phyloP scores from a whole-genome alignment of 2,113 vertebrate species.

The Erinaceus europaeus region DNA sequence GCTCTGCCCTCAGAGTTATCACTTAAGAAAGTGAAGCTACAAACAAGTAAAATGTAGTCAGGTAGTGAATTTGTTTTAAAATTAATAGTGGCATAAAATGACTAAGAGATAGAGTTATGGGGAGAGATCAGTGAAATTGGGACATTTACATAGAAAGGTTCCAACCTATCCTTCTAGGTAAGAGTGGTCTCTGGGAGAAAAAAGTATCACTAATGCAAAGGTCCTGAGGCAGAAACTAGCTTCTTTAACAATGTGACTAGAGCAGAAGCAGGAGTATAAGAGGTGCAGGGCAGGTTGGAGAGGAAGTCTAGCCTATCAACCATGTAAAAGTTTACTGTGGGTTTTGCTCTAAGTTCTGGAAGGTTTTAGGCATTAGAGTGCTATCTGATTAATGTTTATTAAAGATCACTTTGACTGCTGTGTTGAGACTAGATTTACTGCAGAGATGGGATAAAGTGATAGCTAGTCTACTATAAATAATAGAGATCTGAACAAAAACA shows the following conservation, averaged over 20 bases:
- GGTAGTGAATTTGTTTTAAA: neutral
- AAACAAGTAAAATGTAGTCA: neutral
- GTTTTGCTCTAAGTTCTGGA: neutral
- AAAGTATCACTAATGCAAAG: neutral
- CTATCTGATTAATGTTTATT: neutral
- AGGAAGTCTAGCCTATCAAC: neutral
- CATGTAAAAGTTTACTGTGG: neutral
- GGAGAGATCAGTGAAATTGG: too few species aligned
- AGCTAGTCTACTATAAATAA: constrained; percentile 4
- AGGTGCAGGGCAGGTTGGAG: neutral
- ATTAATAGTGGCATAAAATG: neutral
- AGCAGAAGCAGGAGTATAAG: neutral
- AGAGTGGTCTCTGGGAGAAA: neutral
- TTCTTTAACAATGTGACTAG: neutral
- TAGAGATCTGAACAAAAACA: constrained; percentile 7
- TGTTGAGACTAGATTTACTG: neutral
- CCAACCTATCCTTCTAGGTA: neutral
- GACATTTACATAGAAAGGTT: neutral
- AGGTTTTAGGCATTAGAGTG: neutral
- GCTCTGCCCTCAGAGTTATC: neutral
- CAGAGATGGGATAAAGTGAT: neutral
- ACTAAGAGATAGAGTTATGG: neutral
- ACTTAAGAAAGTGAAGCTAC: neutral
- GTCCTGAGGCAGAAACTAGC: neutral
- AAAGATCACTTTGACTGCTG: neutral